Conservation (phyloP, 2,113 vertebrate genomes). For the Sylvia atricapilla region DNA sequence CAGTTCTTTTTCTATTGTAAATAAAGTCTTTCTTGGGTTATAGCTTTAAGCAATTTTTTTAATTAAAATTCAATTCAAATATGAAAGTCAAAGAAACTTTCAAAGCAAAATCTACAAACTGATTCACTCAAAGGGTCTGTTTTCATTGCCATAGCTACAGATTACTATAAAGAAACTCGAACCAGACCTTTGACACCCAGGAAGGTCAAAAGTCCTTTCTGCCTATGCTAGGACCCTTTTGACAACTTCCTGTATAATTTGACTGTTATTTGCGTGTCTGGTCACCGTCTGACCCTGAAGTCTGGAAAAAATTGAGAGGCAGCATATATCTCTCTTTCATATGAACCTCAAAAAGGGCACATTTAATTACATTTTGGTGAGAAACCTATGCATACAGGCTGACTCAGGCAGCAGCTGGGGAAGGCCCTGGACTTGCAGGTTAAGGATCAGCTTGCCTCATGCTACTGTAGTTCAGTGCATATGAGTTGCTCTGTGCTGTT, state of each 20-base stretch:
- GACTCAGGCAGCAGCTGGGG: not conserved
- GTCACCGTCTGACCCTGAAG: conserved; percentile 78
- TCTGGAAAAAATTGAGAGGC: conserved; percentile 76
- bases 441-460: conserved; percentile 24
- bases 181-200: conserved; percentile 80
- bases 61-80: conserved; percentile 63
- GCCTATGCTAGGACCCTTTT: conserved; percentile 78
- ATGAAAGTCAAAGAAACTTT: conserved; percentile 65
- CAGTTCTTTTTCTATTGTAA: conserved; percentile 46
- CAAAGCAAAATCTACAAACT: conserved; percentile 60
- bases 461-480: not conserved
- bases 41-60: conserved; percentile 38
- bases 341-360: conserved; percentile 43
- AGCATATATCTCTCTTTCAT: conserved; percentile 54
- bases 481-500: not conserved
- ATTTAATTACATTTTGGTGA: conserved; percentile 65
- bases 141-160: conserved; percentile 76
- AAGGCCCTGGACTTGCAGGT: not conserved
- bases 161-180: conserved; percentile 83
- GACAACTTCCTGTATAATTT: conserved; percentile 87
- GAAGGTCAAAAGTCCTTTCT: conserved; percentile 77
- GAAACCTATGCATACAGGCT: conserved; percentile 18
- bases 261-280: conserved; percentile 82
- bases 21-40: conserved; percentile 53
- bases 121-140: conserved; percentile 68